These are phyloP conservation scores for Coelopa pilipes DNA, from an alignment of 2,888 invertebrate species.

Conservation along the genomic window DNA sequence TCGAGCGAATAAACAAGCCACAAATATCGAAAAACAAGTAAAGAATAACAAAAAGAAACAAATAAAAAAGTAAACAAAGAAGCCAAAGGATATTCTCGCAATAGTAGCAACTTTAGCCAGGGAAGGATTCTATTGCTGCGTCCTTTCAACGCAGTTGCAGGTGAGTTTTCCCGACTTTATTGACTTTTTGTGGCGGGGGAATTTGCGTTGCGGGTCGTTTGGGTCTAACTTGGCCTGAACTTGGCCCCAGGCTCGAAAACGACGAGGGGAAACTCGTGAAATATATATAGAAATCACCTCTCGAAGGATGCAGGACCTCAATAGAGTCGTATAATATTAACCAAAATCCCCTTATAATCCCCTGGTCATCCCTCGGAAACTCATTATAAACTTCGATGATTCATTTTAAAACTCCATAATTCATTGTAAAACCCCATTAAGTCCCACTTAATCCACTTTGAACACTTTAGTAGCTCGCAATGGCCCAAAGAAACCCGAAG, in stretches of 20 bases:
- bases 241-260: background rate
- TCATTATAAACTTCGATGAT: too few species aligned
- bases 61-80: conserved; percentile 11
- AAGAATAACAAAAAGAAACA: background rate
- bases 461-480: too few species aligned
- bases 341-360: too few species aligned
- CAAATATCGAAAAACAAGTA: too few species aligned
- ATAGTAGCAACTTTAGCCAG: background rate
- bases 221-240: background rate
- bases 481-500: too few species aligned
- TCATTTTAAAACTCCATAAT: too few species aligned
- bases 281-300: background rate
- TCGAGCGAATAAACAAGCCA: conserved; percentile 3
- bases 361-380: too few species aligned
- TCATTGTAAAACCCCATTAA: too few species aligned
- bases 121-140: conserved; percentile 24
- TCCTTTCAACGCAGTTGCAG: conserved; percentile 16
- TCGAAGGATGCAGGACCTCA: too few species aligned
- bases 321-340: too few species aligned
- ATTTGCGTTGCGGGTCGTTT: background rate
- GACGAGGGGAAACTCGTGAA: too few species aligned
- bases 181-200: background rate
- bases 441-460: too few species aligned
- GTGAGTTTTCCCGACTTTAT: conserved; percentile 17
- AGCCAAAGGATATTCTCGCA: conserved; percentile 3